phyloP scores from a whole-genome alignment of 2,113 vertebrate species.

The Anarrhichthys ocellatus region DNA sequence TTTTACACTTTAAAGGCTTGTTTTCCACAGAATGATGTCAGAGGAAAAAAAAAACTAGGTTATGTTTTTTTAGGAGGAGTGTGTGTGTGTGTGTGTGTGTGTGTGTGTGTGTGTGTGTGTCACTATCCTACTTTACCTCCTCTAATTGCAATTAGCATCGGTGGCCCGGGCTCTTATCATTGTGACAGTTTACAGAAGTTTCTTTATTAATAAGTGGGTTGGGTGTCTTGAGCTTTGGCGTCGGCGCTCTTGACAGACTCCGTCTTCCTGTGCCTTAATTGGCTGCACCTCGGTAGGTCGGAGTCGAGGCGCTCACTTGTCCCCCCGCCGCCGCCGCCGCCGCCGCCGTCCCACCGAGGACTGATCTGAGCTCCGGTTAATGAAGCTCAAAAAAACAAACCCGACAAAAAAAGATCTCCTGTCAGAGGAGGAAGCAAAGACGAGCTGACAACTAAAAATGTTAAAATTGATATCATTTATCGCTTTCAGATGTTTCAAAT shows the following conservation, averaged over 20 bases:
- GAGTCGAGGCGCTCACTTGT: conserved; percentile 50
- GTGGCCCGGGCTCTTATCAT: conserved; percentile 72
- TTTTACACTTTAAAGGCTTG: not conserved
- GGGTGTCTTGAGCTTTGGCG: conserved; percentile 78
- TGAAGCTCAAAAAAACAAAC: conserved; percentile 61
- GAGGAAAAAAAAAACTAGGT: conserved; percentile 22
- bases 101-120: conserved; percentile 18
- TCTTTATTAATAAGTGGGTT: conserved; percentile 83
- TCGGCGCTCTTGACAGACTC: conserved; percentile 66
- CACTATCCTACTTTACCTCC: conserved; percentile 65
- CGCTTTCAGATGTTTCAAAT: too few species aligned
- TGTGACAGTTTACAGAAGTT: conserved; percentile 83
- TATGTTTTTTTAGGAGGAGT: conserved; percentile 42
- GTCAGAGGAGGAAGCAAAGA: not conserved
- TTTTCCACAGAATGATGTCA: conserved; percentile 16
- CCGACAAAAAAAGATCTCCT: conserved; percentile 19
- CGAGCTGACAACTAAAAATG: too few species aligned
- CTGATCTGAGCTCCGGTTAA: conserved; percentile 65
- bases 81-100: conserved; percentile 7
- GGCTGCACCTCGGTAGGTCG: conserved; percentile 78
- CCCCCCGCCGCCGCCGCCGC: not conserved
- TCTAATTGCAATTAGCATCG: conserved; percentile 78
- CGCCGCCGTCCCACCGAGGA: conserved; percentile 62
- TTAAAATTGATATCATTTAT: too few species aligned
- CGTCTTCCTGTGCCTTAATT: conserved; percentile 76